phyloP scores from a whole-genome alignment of 1,140 invertebrate genomes.

The Achatina immaculata region DNA sequence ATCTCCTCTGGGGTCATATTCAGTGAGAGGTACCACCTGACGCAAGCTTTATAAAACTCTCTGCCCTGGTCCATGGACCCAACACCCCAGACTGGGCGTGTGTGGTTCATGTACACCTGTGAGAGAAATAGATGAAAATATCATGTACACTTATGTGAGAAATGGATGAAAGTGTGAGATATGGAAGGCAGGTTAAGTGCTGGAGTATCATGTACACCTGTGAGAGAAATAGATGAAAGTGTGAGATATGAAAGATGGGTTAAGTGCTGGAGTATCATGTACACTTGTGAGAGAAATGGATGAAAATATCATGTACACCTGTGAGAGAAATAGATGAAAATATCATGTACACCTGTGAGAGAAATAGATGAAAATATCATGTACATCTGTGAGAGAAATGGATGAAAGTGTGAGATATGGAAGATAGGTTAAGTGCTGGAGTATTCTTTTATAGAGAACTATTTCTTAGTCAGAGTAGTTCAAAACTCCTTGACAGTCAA shows the following conservation, averaged over 20 bases:
- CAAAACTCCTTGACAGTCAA: no score
- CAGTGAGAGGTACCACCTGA: slow-evolving; percentile 70
- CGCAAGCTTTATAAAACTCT: slow-evolving; percentile 68
- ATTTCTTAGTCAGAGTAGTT: no score
- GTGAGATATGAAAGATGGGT: no score
- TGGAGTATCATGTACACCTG: no score
- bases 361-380: neutral
- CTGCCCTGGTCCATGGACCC: slow-evolving; percentile 62
- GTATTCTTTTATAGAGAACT: no score
- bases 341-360: slow-evolving; percentile 61
- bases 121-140: slow-evolving; percentile 6
- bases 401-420: no score
- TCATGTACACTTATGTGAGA: neutral
- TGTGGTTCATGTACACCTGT: slow-evolving; percentile 61
- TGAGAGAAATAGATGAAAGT: no score
- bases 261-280: no score
- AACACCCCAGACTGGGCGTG: slow-evolving; percentile 61
- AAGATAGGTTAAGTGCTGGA: no score
- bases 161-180: no score
- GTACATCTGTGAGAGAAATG: neutral
- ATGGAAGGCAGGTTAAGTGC: no score
- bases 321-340: no score
- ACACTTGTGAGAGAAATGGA: slow-evolving; percentile 52
- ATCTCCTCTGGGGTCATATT: slow-evolving; percentile 68
- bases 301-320: neutral